These are phyloP conservation scores for Holocentrus rufus DNA, from an alignment of 2,797 vertebrate species.

Conservation along the genomic window DNA sequence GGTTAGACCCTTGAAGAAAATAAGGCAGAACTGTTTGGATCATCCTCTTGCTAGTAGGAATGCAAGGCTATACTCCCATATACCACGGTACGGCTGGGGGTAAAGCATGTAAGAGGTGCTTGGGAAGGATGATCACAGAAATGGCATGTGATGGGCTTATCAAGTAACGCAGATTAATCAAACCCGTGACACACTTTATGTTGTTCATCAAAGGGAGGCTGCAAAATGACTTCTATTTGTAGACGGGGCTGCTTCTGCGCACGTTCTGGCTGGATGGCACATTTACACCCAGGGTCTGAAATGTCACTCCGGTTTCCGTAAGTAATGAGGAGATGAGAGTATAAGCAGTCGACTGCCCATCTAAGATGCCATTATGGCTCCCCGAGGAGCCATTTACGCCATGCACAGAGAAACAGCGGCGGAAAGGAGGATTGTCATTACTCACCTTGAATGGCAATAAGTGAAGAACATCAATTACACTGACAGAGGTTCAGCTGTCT, in stretches of 20 bases:
- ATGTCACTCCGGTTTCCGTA: constrained; percentile 48
- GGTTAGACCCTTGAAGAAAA: constrained; percentile 56
- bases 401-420: constrained; percentile 48
- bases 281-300: constrained; percentile 11
- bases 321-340: constrained; percentile 58
- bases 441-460: constrained; percentile 71
- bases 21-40: constrained; percentile 43
- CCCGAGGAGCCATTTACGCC: constrained; percentile 64
- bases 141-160: constrained; percentile 13
- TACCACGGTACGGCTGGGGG: no score
- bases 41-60: constrained; percentile 24
- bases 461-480: constrained; percentile 67
- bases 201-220: background rate
- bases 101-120: background rate
- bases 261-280: constrained; percentile 3
- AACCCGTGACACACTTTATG: background rate
- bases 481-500: constrained; percentile 54
- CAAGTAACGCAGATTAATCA: background rate
- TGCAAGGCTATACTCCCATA: background rate
- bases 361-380: constrained; percentile 63
- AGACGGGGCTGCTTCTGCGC: background rate
- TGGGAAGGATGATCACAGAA: constrained; percentile 26
- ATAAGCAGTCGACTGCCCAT: constrained; percentile 42
- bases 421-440: constrained; percentile 56
- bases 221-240: background rate